These are phyloP conservation scores for Oscheius sp. DNA, from an alignment of 2,888 invertebrate genomes.

Conservation along the genomic window DNA sequence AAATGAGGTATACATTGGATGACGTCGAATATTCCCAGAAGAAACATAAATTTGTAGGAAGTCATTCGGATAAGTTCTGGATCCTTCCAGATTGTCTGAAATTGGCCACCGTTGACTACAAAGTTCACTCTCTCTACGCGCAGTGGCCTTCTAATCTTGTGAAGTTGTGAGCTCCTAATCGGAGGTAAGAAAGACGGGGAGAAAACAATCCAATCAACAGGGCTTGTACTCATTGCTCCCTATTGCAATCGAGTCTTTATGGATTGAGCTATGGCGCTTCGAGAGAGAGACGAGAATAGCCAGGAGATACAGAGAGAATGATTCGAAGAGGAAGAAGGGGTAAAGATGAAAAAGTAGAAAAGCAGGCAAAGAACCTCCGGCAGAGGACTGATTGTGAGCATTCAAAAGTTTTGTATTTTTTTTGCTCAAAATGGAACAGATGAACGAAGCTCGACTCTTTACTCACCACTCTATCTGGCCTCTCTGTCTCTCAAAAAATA, in stretches of 20 bases:
- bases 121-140: not conserved
- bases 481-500: not conserved
- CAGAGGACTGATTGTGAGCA: too few species aligned
- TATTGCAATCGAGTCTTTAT: not conserved
- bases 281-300: not conserved
- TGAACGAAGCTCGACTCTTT: too few species aligned
- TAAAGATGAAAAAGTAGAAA: not conserved
- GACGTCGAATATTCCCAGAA: slow-evolving; percentile 60
- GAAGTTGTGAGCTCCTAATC: not conserved
- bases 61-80: slow-evolving; percentile 57
- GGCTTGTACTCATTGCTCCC: not conserved
- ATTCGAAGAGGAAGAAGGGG: not conserved
- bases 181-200: not conserved
- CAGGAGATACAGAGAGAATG: not conserved
- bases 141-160: not conserved
- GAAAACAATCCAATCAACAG: not conserved
- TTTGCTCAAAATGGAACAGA: too few species aligned
- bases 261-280: not conserved
- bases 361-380: not conserved
- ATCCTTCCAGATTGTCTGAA: slow-evolving; percentile 61
- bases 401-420: too few species aligned
- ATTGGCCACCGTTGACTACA: not conserved
- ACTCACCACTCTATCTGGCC: too few species aligned
- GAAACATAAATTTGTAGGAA: slow-evolving; percentile 66
- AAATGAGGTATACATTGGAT: slow-evolving; percentile 62